Evolutionary conservation across 1,140 invertebrate species (phyloP), one percentile per base, ranked within the genome.

Genomic region (Mylabris phalerata): DNA sequence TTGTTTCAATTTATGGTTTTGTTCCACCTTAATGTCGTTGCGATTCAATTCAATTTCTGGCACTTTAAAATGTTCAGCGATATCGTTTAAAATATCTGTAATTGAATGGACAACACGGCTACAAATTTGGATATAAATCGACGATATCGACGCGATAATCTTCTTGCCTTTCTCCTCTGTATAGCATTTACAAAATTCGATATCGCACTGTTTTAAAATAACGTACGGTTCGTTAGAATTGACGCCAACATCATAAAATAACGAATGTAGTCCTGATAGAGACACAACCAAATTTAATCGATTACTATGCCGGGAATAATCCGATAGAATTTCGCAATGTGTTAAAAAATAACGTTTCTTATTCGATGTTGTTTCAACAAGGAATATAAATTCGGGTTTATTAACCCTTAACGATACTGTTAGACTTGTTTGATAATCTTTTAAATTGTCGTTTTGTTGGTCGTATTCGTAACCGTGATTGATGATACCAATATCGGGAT

Each of bases 371-470:
- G 83, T 77, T 66, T 86, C 84, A 9, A 85, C 85, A 66, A 88
- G 86, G 48, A 92, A 76, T 70, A 92, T 84, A 26, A 93, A 78
- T 72, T 92, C 89, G 9, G 89, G 89, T 63, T 88, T 84, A 43
- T 88, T 82, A 58, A 89, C 79, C 66, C 86, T 80, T 9, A 88
- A 71, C 1, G 87, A 87, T 61, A 90, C 72, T 1, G 85, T 83
- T 45, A 87, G 69, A 44, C 84, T 84, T 68, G 60, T 59, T 4
- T 66, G 77, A 56, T 70, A 73, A 27, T 42, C 52, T 65, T 60
- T 57, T 68, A 64, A 3, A 71, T 67, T n/a, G 64, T 57, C 26
- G 71, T 67, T 60, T 73, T 73, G 57, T 73, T 75, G 61, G 62
- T 69, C 40, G 61, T 58, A 48, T 68, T 70, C 67, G 57, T 87